Conservation (phyloP, 2,797 vertebrate genomes). For the Acanthiza pusilla region DNA sequence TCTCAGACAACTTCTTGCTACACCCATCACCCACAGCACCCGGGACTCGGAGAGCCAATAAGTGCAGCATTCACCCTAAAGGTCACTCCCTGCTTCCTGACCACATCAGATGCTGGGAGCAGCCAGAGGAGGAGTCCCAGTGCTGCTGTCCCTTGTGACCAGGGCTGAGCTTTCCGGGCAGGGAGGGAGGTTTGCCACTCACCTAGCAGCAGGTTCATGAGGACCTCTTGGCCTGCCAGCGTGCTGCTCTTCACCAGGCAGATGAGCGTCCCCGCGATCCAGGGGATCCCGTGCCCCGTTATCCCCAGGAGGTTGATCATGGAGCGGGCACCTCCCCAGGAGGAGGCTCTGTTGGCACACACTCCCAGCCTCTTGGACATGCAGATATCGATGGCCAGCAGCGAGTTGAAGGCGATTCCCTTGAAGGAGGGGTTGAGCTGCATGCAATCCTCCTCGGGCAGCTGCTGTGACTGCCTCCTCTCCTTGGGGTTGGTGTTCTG, state of each 20-base stretch:
- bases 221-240: constrained; percentile 91
- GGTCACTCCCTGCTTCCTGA: background rate
- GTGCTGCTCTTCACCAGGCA: constrained; percentile 94
- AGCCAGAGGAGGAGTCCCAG: constrained; percentile 44
- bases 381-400: constrained; percentile 94
- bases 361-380: constrained; percentile 93
- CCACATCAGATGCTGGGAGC: background rate
- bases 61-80: background rate
- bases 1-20: background rate
- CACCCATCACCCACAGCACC: background rate
- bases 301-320: constrained; percentile 89
- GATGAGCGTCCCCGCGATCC: constrained; percentile 85
- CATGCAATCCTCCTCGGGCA: constrained; percentile 96
- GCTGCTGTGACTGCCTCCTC: constrained; percentile 79
- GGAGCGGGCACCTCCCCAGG: constrained; percentile 91
- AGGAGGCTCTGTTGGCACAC: constrained; percentile 84
- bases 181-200: constrained; percentile 63
- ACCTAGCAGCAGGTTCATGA: constrained; percentile 96
- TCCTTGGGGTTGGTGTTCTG: constrained; percentile 73
- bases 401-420: constrained; percentile 90
- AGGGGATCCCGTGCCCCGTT: constrained; percentile 90
- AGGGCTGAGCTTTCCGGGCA: background rate
- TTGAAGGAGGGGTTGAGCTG: constrained; percentile 95
- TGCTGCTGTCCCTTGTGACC: background rate
- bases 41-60: rapidly evolving